Percentiles rank a stretch among this genome's conserved stretches.
These are phyloP conservation scores for Phocoena sinus DNA, from an alignment of 2,113 vertebrate genomes.

Conservation along the genomic window DNA sequence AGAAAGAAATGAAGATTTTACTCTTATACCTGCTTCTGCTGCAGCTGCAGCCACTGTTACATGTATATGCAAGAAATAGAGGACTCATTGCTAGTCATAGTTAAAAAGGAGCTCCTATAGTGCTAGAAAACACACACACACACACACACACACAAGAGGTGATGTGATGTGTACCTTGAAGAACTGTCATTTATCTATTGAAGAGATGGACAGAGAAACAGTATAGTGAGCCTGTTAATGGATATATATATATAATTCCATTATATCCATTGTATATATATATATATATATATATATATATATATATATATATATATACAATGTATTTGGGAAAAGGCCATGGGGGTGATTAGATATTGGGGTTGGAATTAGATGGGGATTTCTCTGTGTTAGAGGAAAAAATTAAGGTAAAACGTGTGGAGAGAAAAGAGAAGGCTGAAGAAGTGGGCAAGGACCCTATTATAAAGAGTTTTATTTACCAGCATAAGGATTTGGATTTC, in stretches of 20 bases:
- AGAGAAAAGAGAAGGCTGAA: not conserved
- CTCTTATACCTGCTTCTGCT: not conserved
- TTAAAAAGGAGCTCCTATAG: not conserved
- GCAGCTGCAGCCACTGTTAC: accelerated
- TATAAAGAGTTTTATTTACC: not conserved
- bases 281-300: too few species aligned
- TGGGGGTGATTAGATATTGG: not conserved
- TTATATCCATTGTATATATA: too few species aligned
- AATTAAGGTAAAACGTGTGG: not conserved
- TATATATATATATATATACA: too few species aligned
- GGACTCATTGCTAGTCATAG: not conserved
- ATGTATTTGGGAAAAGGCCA: not conserved
- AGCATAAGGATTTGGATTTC: not conserved
- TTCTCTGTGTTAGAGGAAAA: not conserved
- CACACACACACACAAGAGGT: not conserved
- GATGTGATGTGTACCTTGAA: not conserved
- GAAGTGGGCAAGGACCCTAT: not conserved
- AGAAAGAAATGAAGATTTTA: not conserved
- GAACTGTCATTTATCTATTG: not conserved
- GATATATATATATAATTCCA: too few species aligned
- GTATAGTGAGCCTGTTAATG: not conserved
- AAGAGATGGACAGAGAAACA: not conserved
- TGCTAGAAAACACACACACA: too few species aligned
- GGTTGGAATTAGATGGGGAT: not conserved
- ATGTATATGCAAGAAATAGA: not conserved